These are phyloP conservation scores for Drosophila anceps DNA, from an alignment of 2,888 invertebrate species.

Conservation along the genomic window DNA sequence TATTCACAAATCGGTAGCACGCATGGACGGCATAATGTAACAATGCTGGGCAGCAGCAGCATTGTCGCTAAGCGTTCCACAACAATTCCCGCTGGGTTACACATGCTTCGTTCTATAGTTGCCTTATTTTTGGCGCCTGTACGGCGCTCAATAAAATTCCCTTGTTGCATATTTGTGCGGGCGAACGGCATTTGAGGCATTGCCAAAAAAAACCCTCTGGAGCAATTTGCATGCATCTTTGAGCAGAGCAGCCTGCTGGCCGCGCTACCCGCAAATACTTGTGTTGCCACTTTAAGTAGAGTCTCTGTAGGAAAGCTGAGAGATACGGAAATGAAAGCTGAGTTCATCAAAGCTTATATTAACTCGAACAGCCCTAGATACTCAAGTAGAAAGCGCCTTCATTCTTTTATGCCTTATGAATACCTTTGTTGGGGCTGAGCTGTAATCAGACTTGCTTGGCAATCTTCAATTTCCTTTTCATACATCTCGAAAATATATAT, in stretches of 20 bases:
- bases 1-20: constrained; percentile 76
- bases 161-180: constrained; percentile 72
- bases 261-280: constrained; percentile 4
- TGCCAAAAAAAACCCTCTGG: constrained; percentile 66
- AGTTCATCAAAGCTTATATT: constrained; percentile 1
- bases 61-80: constrained; percentile 31
- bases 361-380: not conserved
- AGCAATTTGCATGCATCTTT: constrained; percentile 61
- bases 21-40: constrained; percentile 59
- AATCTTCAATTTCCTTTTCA: not conserved
- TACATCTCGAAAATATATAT: not conserved
- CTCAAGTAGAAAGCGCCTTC: not conserved
- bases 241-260: constrained; percentile 18
- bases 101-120: constrained; percentile 54
- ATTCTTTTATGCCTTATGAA: not conserved
- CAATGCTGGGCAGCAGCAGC: constrained; percentile 47
- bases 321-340: not conserved
- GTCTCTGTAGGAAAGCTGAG: not conserved
- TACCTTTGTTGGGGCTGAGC: not conserved
- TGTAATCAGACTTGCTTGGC: constrained; percentile 1
- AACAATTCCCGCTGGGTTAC: constrained; percentile 54
- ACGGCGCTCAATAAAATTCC: constrained; percentile 49
- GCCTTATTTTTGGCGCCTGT: constrained; percentile 37
- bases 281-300: constrained; percentile 21
- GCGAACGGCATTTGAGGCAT: constrained; percentile 65